Evolutionary conservation across 2,797 vertebrate genomes (phyloP), one percentile per base, ranked within the genome.

Genomic region (Notoglanidium macrostoma): DNA sequence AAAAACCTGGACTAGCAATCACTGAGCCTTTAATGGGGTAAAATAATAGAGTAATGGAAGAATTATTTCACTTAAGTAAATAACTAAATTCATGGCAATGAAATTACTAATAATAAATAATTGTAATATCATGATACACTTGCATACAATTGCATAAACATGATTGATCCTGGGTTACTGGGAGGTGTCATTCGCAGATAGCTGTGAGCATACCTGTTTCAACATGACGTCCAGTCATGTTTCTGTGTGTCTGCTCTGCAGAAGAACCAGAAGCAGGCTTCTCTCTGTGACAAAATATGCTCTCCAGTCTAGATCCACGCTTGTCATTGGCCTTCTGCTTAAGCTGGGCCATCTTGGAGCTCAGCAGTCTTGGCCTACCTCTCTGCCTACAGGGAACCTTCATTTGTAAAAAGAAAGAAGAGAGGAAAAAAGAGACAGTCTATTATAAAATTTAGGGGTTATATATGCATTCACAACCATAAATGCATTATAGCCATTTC

Each of bases 291-390:
- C 94, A 95, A 91, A 97, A 95, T 87, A 95, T 89, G 89, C 93
- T 90, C 19, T 95, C 94, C 74, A 96, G 88, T 0, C 95, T 35
- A 0, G 96, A 94, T 12, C 95, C 94, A 35, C 92, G 95, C 92
- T 97, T 97, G 92, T 93, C 95, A 82, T 95, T 96, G 63, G 96
- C 96, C 90, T 97, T 97, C 85, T 97, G 96, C 94, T 97, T 97
- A 90, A 98, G 94, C 93, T 97, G 97, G 51, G 96, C 96, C 92
- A 96, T 92, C 35, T 95, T 94, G 88, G 97, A 95, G 49, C 92
- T 95, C 93, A 97, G 92, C 85, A 95, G 78, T 26, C 93, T 94
- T 88, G 95, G 95, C 0, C 92, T 92, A 68, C 95, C 91, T 89
- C 93, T 95, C 88, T 95, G 95, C 92, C 96, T 97, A 91, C 96